phyloP scores from a whole-genome alignment of 2,888 invertebrate genomes.

The Nemotelus pantherinus region DNA sequence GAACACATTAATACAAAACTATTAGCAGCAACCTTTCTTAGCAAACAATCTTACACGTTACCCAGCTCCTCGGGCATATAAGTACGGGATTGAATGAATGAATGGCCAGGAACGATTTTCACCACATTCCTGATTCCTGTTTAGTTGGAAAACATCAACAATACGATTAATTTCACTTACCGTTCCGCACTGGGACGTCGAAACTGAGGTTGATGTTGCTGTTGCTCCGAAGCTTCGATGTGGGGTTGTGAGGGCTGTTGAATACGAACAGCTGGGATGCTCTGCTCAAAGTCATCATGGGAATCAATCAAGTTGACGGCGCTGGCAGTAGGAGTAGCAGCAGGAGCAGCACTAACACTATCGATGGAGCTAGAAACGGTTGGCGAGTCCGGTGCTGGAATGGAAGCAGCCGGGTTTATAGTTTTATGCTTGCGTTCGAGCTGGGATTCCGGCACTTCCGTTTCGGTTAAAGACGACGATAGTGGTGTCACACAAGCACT shows the following conservation, averaged over 20 bases:
- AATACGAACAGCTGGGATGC: slow-evolving; percentile 60
- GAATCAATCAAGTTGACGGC: slow-evolving; percentile 61
- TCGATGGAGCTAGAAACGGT: neutral
- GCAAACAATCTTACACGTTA: neutral
- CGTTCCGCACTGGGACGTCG: slow-evolving; percentile 49
- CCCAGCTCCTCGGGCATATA: neutral
- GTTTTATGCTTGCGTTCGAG: slow-evolving; percentile 45
- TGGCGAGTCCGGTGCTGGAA: too few species aligned
- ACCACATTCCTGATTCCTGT: neutral
- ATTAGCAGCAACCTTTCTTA: neutral
- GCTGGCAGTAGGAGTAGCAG: neutral
- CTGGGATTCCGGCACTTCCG: neutral
- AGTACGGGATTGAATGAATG: neutral
- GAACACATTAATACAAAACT: too few species aligned
- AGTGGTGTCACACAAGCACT: slow-evolving; percentile 28
- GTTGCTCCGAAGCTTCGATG: neutral
- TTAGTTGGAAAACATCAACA: slow-evolving; percentile 51
- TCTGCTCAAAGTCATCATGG: slow-evolving; percentile 69
- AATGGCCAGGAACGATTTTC: neutral
- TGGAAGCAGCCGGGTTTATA: slow-evolving; percentile 11
- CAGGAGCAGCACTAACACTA: neutral
- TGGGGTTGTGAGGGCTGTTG: neutral
- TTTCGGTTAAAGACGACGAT: slow-evolving; percentile 10
- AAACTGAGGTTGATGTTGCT: neutral
- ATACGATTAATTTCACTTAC: slow-evolving; percentile 52